Percentiles rank a stretch among this genome's conserved stretches.
Evolutionary conservation across 2,797 vertebrate species (phyloP).

Genomic region (Euthynnus affinis): DNA sequence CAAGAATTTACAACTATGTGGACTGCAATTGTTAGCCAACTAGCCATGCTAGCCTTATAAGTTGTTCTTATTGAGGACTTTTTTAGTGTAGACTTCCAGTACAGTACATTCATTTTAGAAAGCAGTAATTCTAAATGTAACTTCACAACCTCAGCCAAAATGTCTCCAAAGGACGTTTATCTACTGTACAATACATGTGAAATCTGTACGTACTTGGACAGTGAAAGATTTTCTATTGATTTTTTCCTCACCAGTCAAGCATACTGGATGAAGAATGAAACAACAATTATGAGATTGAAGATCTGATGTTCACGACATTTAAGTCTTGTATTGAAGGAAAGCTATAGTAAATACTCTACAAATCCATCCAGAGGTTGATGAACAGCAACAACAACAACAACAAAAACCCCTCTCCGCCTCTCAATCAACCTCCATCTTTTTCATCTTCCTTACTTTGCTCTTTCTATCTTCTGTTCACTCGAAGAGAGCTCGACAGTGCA

Average conservation of each 20-base stretch:
- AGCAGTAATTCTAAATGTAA: too few species aligned
- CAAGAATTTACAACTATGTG: too few species aligned
- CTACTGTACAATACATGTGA: neutral
- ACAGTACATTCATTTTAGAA: neutral
- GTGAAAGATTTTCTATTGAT: neutral
- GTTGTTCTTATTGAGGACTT: too few species aligned
- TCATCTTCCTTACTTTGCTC: neutral
- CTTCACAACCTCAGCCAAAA: neutral
- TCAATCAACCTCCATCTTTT: constrained; percentile 16
- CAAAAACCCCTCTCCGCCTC: neutral
- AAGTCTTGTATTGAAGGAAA: neutral
- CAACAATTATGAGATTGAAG: neutral
- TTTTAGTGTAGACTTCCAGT: neutral
- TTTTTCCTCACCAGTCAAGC: neutral
- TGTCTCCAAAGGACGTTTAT: too few species aligned
- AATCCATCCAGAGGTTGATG: too few species aligned
- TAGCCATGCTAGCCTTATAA: too few species aligned
- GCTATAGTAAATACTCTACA: too few species aligned
- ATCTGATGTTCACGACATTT: neutral
- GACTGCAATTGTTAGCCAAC: too few species aligned
- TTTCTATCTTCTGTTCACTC: constrained; percentile 20
- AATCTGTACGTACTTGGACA: too few species aligned
- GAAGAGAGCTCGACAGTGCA: constrained; percentile 61
- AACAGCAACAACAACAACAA: too few species aligned
- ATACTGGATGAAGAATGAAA: neutral